Base-by-base conservation (phyloP, 2,888 invertebrate genomes). In the Protodeltote pygarga region DNA sequence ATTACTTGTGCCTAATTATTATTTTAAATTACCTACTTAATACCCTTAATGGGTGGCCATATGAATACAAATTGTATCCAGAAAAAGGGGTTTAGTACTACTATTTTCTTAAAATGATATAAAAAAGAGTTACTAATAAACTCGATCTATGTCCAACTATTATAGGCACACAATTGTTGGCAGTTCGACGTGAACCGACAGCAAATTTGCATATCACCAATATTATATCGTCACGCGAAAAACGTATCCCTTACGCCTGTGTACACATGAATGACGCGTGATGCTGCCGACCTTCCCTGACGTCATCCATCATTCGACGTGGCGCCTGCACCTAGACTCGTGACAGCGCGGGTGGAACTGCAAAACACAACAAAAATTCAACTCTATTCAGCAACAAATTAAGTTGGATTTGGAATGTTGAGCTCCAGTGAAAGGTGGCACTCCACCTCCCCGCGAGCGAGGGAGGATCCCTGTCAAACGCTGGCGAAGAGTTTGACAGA, bases 221-320 rank as follows among this genome's bases (percentile, higher is more conserved):
- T 91, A 92, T 92, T 89, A 92, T 91, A 91, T 86, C 91, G 89
- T 91, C 91, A 89, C 87, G 83, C 85, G 92, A 90, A 92, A 92
- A 92, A 90, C 92, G 91, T 92, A 91, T 92, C 89, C 92, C 90
- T 90, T 91, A 91, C 92, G 92, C 83, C 89, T 91, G 89, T 89
- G 89, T 91, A 91, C 92, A 92, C 92, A 91, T 87, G 92, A 92
- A 91, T 91, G 92, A 90, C 91, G 89, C 87, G 92, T 89, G 92
- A 89, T 91, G 90, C 89, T 89, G 89, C 85, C 89, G 89, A 88
- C 91, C 90, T 90, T 87, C 88, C 85, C 88, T 89, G 89, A 88
- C 90, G 91, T 87, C 91, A 92, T 92, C 92, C 89, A 92, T 92
- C 92, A 92, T 92, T 90, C 89, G 86, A 77, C 83, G 85, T 88